Base-by-base conservation (phyloP, 2,113 vertebrate genomes). In the Catharus minimus region DNA sequence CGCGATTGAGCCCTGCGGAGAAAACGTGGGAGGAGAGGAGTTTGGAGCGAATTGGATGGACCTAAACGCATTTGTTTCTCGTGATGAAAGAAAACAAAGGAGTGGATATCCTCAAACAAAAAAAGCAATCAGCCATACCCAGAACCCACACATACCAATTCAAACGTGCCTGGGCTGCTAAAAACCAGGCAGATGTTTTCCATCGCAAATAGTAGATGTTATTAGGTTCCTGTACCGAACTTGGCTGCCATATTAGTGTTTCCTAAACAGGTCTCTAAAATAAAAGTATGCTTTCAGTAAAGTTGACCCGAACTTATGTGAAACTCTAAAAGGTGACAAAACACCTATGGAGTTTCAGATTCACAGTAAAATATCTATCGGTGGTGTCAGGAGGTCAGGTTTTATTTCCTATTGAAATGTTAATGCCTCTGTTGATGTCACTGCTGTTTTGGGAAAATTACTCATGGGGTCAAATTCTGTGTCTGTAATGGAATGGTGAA, bases 391-490 rank as follows among this genome's bases (percentile, higher is more conserved):
- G 84, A 86, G 84, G 96, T 36, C 86, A 78, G 46, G 32, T 86
- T 94, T 83, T 86, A 77, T 95, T 97, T 98, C 97, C 96, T 96
- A 94, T 96, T 96, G 82, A 97, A 97, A 95, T 90, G 94, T 86
- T 93, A 85, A 95, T 97, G 90, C 36, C 28, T 75, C 67, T 95
- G 96, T 94, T 96, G 95, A 66, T 93, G 87, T 94, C 73, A 47
- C 24, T 79, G 83, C 76, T 95, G 87, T 92, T 92, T 85, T 93
- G 82, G 96, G 94, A 93, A 28, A 94, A 77, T 96, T 97, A 96
- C 84, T 97, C 96, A 86, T 7, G 38, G 89, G 79, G 85, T 95
- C 83, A 75, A 88, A 94, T 87, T 95, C 73, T 77, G 10, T 81
- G 19, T 82, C 32, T 76, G 0, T 72, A 38, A 53, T 32, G 79